Evolutionary conservation across 2,797 vertebrate genomes (phyloP).

Genomic region (Morus bassanus): DNA sequence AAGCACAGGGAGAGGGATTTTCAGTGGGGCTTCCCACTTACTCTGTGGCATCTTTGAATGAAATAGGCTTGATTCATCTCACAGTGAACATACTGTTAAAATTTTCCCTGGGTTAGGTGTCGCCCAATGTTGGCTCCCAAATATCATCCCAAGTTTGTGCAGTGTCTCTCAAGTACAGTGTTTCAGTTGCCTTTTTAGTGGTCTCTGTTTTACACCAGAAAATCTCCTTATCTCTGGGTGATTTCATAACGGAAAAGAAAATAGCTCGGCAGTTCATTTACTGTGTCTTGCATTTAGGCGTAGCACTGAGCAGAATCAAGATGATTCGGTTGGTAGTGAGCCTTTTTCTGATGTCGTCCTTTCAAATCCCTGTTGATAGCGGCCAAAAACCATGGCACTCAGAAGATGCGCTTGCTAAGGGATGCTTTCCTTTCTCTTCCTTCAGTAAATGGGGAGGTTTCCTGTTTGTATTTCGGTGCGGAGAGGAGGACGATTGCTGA

Average conservation of each 20-base stretch:
- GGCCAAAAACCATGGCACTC: neutral
- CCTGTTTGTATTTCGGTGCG: neutral
- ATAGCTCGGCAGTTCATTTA: neutral
- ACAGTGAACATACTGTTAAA: neutral
- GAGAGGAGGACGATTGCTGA: neutral
- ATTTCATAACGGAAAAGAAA: slow-evolving; percentile 45
- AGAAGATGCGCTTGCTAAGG: neutral
- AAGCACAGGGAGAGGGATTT: neutral
- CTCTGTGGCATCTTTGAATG: neutral
- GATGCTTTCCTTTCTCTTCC: neutral
- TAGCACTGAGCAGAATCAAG: neutral
- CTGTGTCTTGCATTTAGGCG: neutral
- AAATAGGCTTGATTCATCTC: neutral
- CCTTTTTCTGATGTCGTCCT: neutral
- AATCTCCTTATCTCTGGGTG: neutral
- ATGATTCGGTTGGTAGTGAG: neutral
- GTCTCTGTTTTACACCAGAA: neutral
- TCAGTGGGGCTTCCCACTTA: slow-evolving; percentile 15
- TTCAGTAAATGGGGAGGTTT: neutral
- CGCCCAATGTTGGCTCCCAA: neutral
- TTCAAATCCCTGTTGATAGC: neutral
- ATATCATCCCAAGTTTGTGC: neutral
- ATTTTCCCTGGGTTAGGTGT: slow-evolving; percentile 5
- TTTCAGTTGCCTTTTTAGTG: slow-evolving; percentile 22
- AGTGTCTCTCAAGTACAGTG: neutral